A percentile compares a stretch with the other conserved stretches of the same genome.
These are phyloP conservation scores for Nomada ferruginata DNA, from an alignment of 2,888 invertebrate genomes.

Conservation along the genomic window DNA sequence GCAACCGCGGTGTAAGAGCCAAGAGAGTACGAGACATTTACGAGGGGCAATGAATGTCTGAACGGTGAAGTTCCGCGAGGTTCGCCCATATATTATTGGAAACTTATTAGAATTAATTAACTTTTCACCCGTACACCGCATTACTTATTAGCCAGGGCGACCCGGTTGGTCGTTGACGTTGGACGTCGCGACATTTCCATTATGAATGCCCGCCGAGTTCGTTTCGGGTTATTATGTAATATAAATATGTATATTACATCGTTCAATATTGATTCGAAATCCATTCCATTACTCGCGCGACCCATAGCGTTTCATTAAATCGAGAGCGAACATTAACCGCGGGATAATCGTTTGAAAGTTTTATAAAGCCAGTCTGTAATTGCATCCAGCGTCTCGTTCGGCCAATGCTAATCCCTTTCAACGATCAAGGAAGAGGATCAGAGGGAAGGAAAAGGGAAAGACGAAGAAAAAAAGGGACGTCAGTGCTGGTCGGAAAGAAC, in stretches of 20 bases:
- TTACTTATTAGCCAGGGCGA: constrained; percentile 51
- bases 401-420: constrained; percentile 24
- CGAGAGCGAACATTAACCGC: constrained; percentile 35
- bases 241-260: background rate
- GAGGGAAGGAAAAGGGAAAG: background rate
- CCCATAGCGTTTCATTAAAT: constrained; percentile 30
- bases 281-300: background rate
- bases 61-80: constrained; percentile 39
- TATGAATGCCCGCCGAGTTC: background rate
- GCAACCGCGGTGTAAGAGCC: constrained; percentile 41
- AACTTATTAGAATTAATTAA: constrained; percentile 80
- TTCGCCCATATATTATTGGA: constrained; percentile 69
- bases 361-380: background rate
- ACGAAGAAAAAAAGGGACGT: constrained; percentile 12
- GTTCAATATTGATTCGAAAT: background rate
- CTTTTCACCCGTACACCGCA: constrained; percentile 70
- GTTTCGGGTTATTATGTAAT: background rate
- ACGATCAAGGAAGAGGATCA: constrained; percentile 33
- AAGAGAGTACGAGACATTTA: constrained; percentile 59
- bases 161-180: constrained; percentile 20
- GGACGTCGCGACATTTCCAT: constrained; percentile 31
- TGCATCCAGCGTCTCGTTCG: constrained; percentile 13
- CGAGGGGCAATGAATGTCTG: constrained; percentile 67
- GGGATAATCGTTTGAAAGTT: constrained; percentile 26
- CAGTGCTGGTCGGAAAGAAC: constrained; percentile 29